Evolutionary conservation across 2,113 vertebrate species (phyloP), one percentile per base, ranked within the genome.

Genomic region (Myanophis thanlyinensis): DNA sequence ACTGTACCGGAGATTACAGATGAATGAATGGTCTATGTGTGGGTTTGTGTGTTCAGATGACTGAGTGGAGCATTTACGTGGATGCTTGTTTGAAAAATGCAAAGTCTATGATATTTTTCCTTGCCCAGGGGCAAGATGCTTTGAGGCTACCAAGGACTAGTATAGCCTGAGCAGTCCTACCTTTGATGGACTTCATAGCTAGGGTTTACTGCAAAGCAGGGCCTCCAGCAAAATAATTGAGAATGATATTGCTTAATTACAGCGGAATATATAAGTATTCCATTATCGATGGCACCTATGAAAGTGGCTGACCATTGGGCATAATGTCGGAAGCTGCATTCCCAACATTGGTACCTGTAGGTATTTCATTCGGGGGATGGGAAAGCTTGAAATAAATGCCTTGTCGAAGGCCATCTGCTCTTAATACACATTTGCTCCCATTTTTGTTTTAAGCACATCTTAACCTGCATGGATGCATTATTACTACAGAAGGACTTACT

Each of bases 231-330:
- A 87, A 95, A 96, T 93, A 93, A 94, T 3, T 51, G 67, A 3
- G 84, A 30, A 87, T 73, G 85, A 90, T 90, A 49, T 88, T 93
- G 88, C 85, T 87, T 93, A 85, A 86, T 91, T 90, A 73, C 89
- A 88, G 85, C 85, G 10, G 89, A 87, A 52, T 47, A 87, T 67
- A 88, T 73, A 93, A 87, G 40, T 44, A 90, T 59, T 52, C 88
- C 85, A 94, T 80, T 94, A 92, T 93, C 91, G 93, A 53, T 86
- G 89, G 67, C 91, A 95, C 80, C 62, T 90, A 47, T 51, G 90
- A 93, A 94, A 86, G 25, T 48, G 59, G 8, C 67, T 89, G 92
- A 62, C 73, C 94, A 18, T 1, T 92, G 93, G 54, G 49, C 89
- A 62, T 94, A 95, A 87, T 93, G 59, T 85, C 84, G 88, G 90